Conservation (phyloP, 2,888 invertebrate species). For the Thalpophila matura region DNA sequence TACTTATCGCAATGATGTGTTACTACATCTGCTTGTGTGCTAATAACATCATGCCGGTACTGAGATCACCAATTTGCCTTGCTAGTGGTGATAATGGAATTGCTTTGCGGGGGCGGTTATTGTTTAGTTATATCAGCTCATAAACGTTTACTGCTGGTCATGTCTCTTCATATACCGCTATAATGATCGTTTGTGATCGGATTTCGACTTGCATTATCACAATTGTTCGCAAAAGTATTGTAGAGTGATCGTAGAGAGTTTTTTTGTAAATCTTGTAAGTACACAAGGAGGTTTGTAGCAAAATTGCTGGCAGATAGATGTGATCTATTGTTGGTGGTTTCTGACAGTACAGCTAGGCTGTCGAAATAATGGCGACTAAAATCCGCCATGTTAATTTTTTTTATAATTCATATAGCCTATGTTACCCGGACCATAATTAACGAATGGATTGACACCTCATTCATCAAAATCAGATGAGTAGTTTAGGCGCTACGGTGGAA, state of each 20-base stretch:
- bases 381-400: too few relatives aligned
- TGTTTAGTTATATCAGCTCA: conserved; percentile 30
- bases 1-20: conserved; percentile 33
- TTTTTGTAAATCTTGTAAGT: too few relatives aligned
- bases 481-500: too few relatives aligned
- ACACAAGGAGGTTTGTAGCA: too few relatives aligned
- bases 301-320: too few relatives aligned
- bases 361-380: too few relatives aligned
- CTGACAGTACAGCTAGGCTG: too few relatives aligned
- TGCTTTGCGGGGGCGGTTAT: conserved; percentile 34
- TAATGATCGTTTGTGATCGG: conserved; percentile 9
- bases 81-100: conserved; percentile 40
- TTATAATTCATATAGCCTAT: too few relatives aligned
- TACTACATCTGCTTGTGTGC: conserved; percentile 2
- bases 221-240: neutral
- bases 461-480: too few relatives aligned
- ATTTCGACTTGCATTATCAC: neutral
- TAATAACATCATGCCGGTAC: conserved; percentile 30
- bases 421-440: too few relatives aligned
- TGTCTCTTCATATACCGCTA: conserved; percentile 18
- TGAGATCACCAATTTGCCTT: conserved; percentile 18
- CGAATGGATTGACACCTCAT: too few relatives aligned
- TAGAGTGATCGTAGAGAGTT: neutral
- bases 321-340: too few relatives aligned
- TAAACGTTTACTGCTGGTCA: conserved; percentile 42